These are phyloP conservation scores for Acridotheres tristis DNA, from an alignment of 2,797 vertebrate species.

Conservation along the genomic window DNA sequence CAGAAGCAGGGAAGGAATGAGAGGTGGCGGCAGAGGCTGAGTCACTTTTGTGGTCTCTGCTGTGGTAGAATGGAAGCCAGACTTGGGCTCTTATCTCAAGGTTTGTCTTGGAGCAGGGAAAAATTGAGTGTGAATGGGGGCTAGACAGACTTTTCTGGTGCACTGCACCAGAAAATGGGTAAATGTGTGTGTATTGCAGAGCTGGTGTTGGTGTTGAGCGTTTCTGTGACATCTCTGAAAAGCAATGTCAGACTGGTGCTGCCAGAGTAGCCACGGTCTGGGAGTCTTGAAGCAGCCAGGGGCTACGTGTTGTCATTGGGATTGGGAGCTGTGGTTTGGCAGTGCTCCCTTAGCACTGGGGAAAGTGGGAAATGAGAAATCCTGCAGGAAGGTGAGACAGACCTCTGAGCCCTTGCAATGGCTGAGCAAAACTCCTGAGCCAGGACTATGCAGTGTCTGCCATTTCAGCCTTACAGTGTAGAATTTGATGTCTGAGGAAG, in stretches of 20 bases:
- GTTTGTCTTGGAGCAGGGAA: neutral
- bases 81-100: neutral
- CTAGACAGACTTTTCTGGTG: neutral
- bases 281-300: neutral
- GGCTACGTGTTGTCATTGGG: fast-evolving
- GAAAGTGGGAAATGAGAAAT: neutral
- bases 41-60: conserved; percentile 38
- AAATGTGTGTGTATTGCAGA: neutral
- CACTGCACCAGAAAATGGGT: neutral
- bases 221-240: neutral
- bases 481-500: neutral
- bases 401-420: neutral
- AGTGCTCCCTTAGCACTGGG: neutral
- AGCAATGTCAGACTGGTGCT: neutral
- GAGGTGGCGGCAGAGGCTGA: neutral
- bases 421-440: neutral
- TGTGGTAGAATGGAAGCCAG: conserved; percentile 1
- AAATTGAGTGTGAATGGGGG: neutral
- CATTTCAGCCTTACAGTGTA: neutral
- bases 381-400: neutral
- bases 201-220: neutral
- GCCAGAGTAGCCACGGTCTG: neutral
- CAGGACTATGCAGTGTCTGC: neutral
- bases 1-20: conserved; percentile 14
- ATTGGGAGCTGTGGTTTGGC: neutral